phyloP scores from a whole-genome alignment of 2,888 invertebrate species.

The Eudemis profundana region DNA sequence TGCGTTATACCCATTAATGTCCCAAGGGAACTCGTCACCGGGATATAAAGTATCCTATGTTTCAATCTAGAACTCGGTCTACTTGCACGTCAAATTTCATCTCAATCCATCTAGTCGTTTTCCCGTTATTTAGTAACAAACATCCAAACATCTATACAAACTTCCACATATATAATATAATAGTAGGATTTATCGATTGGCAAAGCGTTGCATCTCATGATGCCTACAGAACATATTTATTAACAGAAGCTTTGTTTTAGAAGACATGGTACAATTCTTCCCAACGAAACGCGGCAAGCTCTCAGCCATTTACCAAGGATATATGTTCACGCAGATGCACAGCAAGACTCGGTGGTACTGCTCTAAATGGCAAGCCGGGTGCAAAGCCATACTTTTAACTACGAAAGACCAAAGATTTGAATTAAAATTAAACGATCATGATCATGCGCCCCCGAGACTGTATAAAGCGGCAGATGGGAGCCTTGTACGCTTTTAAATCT shows the following conservation, averaged over 20 bases:
- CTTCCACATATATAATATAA: too few species aligned
- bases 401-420: slow-evolving; percentile 17
- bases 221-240: not conserved
- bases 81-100: too few species aligned
- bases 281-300: slow-evolving; percentile 28
- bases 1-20: too few species aligned
- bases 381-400: slow-evolving; percentile 23
- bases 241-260: not conserved
- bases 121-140: too few species aligned
- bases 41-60: too few species aligned
- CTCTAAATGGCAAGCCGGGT: slow-evolving; percentile 43
- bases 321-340: slow-evolving; percentile 50
- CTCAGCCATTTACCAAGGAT: slow-evolving; percentile 48
- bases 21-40: too few species aligned
- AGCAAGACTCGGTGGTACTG: slow-evolving; percentile 53
- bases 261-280: slow-evolving; percentile 22
- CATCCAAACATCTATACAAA: too few species aligned
- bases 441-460: slow-evolving; percentile 24
- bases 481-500: slow-evolving; percentile 7
- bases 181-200: too few species aligned
- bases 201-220: too few species aligned
- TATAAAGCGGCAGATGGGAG: slow-evolving; percentile 17
- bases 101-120: too few species aligned
- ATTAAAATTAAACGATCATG: slow-evolving; percentile 9
- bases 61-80: too few species aligned